Conservation (phyloP, 2,888 invertebrate species). For the Chaetoderma sp. region DNA sequence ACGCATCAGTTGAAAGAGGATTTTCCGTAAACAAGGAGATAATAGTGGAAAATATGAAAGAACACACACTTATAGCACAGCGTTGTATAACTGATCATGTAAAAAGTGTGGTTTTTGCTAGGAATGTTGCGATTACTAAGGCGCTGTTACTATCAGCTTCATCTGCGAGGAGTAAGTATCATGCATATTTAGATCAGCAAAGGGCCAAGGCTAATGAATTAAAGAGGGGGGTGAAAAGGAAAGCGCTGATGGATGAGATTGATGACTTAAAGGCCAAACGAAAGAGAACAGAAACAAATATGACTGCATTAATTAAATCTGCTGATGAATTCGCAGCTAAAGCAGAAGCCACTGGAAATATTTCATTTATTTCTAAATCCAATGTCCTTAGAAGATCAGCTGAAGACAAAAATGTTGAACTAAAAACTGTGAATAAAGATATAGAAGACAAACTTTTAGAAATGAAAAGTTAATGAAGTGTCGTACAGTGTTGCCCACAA, state of each 20-base stretch:
- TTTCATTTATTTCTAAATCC: too few relatives aligned
- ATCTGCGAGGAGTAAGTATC: not conserved
- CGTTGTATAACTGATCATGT: not conserved
- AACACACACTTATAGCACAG: not conserved
- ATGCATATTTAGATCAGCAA: not conserved
- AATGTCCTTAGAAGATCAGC: too few relatives aligned
- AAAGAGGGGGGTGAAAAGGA: not conserved
- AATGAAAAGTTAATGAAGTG: too few relatives aligned
- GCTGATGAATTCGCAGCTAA: not conserved
- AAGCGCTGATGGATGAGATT: not conserved
- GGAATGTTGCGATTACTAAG: not conserved
- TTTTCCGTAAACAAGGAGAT: slow-evolving; percentile 19
- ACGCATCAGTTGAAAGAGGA: slow-evolving; percentile 22
- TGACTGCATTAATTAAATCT: not conserved
- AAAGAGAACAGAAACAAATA: not conserved
- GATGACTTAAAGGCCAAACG: not conserved
- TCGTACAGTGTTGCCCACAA: too few relatives aligned
- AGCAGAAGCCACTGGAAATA: not conserved
- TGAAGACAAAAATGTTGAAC: too few relatives aligned
- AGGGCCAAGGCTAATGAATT: not conserved
- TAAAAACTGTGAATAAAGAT: too few relatives aligned
- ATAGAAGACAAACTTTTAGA: too few relatives aligned
- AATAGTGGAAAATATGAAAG: not conserved
- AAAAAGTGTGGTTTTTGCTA: not conserved
- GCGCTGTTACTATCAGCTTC: not conserved